phyloP scores from a whole-genome alignment of 2,113 vertebrate genomes.

The Myocastor coypus region DNA sequence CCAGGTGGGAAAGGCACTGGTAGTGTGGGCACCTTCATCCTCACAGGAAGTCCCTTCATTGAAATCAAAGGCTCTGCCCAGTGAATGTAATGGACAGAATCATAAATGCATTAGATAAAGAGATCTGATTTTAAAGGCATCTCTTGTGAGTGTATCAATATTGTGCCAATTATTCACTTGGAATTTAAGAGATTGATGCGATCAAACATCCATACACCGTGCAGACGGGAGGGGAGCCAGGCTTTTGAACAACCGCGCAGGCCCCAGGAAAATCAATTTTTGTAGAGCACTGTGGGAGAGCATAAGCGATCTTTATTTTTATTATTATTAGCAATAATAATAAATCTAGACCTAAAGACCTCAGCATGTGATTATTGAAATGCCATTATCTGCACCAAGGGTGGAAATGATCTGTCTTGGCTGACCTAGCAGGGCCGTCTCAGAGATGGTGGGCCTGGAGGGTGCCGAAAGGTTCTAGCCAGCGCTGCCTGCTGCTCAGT shows the following conservation, averaged over 20 bases:
- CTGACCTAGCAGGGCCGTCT: rapidly evolving
- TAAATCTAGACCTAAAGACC: background rate
- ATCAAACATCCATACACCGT: conserved; percentile 67
- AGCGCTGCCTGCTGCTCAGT: rapidly evolving
- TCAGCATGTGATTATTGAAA: background rate
- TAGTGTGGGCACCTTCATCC: background rate
- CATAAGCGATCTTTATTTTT: background rate
- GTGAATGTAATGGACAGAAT: conserved; percentile 41
- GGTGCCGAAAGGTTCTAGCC: no score
- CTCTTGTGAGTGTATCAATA: conserved; percentile 63
- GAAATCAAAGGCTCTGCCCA: conserved; percentile 28
- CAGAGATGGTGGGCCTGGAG: rapidly evolving
- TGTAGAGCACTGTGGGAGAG: background rate
- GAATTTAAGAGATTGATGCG: conserved; percentile 61
- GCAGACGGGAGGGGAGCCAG: background rate
- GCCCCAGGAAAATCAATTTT: background rate
- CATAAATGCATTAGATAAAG: background rate
- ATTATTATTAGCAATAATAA: conserved; percentile 49
- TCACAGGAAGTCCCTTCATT: background rate
- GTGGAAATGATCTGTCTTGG: background rate
- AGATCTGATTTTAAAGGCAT: conserved; percentile 45
- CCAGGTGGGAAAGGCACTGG: background rate
- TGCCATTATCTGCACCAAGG: background rate
- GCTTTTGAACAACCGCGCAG: background rate
- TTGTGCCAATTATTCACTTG: conserved; percentile 58